Evolutionary conservation across 1,140 invertebrate species (phyloP).

Genomic region (Dreissena rostriformis): DNA sequence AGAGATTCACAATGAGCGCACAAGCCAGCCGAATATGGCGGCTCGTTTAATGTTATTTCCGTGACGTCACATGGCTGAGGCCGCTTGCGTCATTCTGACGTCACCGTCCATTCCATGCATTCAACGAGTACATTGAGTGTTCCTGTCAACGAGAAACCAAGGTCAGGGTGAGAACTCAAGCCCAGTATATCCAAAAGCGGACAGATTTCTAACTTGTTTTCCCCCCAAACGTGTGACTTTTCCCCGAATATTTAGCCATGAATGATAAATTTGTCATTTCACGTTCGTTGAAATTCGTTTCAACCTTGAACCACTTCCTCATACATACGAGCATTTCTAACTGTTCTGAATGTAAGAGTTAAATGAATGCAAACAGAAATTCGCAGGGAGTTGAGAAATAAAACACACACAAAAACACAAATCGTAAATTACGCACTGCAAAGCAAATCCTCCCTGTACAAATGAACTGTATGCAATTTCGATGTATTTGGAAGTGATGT

Average conservation of each 20-base stretch:
- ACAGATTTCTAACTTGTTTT: no score
- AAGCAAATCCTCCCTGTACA: constrained; percentile 46
- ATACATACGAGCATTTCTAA: constrained; percentile 35
- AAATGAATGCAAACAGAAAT: constrained; percentile 59
- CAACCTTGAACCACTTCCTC: constrained; percentile 52
- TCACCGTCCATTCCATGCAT: constrained; percentile 57
- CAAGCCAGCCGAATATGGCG: no score
- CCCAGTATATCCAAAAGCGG: constrained; percentile 38
- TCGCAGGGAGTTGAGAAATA: constrained; percentile 56
- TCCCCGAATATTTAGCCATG: no score
- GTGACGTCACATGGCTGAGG: not conserved
- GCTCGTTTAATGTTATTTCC: no score
- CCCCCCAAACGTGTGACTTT: no score
- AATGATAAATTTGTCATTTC: no score
- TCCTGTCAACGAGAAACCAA: constrained; percentile 60
- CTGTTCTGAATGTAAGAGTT: constrained; percentile 31
- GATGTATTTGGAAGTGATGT: constrained; percentile 58
- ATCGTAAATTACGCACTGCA: constrained; percentile 19
- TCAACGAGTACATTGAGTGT: constrained; percentile 58
- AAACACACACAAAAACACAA: constrained; percentile 56
- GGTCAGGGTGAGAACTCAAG: constrained; percentile 50
- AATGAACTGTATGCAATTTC: not conserved
- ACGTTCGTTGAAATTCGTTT: not conserved
- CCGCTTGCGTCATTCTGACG: constrained; percentile 31
- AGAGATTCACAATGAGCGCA: no score